Evolutionary conservation across 1,140 invertebrate species (phyloP).

Genomic region (Camponotus pennsylvanicus): DNA sequence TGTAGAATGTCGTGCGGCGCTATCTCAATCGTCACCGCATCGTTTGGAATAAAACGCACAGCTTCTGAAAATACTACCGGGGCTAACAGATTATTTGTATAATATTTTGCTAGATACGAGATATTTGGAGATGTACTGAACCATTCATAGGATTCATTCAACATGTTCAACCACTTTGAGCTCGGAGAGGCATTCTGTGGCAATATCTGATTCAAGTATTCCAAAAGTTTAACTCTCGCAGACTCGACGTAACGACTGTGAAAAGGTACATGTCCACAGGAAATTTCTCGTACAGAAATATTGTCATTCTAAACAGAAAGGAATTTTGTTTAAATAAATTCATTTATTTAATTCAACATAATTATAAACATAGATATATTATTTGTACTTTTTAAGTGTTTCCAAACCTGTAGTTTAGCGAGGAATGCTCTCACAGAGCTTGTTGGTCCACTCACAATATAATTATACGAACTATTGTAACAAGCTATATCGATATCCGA

Average conservation of each 20-base stretch:
- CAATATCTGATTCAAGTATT: conserved; percentile 91
- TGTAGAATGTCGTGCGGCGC: conserved; percentile 89
- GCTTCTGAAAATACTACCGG: too few species aligned
- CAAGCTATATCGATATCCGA: conserved; percentile 1
- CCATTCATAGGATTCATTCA: too few species aligned
- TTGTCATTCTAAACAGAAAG: conserved; percentile 87
- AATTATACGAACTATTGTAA: not conserved
- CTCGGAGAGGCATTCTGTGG: conserved; percentile 87
- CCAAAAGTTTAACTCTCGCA: conserved; percentile 89
- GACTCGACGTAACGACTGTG: conserved; percentile 89
- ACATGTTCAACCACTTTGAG: too few species aligned
- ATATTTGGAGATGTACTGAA: too few species aligned
- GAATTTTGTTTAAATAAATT: too few species aligned
- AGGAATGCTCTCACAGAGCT: conserved; percentile 83
- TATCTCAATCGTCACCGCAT: too few species aligned
- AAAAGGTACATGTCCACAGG: conserved; percentile 90
- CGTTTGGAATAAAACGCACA: too few species aligned
- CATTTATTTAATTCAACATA: not conserved
- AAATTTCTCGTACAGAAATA: conserved; percentile 91
- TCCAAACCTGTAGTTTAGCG: conserved; percentile 79
- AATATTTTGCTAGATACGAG: too few species aligned
- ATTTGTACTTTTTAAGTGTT: not conserved
- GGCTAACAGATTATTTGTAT: too few species aligned
- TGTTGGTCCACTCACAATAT: conserved; percentile 90
- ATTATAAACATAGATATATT: not conserved